Evolutionary conservation across 1,140 invertebrate genomes (phyloP).

Genomic region (Limonius californicus): DNA sequence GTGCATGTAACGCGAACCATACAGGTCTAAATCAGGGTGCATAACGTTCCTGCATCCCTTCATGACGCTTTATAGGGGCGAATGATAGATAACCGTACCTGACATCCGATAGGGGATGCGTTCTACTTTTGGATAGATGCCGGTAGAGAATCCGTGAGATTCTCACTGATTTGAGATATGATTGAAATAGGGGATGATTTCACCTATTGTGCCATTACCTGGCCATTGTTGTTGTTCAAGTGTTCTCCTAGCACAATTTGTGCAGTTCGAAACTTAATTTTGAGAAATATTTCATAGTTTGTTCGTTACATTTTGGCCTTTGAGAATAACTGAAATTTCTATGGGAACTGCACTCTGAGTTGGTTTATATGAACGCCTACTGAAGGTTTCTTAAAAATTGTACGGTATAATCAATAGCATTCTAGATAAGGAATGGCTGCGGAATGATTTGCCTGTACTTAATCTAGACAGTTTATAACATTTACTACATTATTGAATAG

Average conservation of each 20-base stretch:
- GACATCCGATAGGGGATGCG: slow-evolving; percentile 13
- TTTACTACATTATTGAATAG: no score
- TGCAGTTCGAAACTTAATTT: not conserved
- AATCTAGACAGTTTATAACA: no score
- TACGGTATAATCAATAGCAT: no score
- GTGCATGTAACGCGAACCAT: not conserved
- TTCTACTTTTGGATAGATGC: slow-evolving; percentile 13
- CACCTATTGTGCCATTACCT: slow-evolving; percentile 2
- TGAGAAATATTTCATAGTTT: not conserved
- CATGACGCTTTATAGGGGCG: slow-evolving; percentile 5
- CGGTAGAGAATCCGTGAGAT: slow-evolving; percentile 14
- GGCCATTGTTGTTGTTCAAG: slow-evolving; percentile 7
- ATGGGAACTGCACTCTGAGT: no score
- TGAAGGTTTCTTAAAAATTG: no score
- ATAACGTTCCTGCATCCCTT: slow-evolving; percentile 11
- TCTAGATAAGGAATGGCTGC: no score
- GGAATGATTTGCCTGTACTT: no score
- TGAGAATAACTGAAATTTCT: not conserved
- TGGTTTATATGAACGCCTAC: no score
- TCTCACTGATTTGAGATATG: slow-evolving; percentile 15
- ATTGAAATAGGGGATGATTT: slow-evolving; percentile 12
- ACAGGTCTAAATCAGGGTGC: slow-evolving; percentile 13
- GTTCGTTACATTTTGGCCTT: not conserved
- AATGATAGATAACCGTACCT: slow-evolving; percentile 18
- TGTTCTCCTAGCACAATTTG: not conserved